Evolutionary conservation across 2,888 invertebrate species (phyloP), one percentile per base, ranked within the genome.

Genomic region (Eristalis pertinax): DNA sequence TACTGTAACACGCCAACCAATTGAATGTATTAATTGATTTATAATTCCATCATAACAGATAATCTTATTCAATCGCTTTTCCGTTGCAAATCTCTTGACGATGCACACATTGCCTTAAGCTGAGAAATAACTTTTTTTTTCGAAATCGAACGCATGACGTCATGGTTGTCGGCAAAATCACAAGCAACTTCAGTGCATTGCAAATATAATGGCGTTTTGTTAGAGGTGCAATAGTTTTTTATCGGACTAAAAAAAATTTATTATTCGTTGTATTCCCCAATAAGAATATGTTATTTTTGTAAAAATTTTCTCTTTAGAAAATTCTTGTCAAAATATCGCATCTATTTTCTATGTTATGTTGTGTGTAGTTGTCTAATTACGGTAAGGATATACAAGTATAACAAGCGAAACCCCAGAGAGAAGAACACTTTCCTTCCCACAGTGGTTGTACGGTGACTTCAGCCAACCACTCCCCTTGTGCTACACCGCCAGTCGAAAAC

Each of bases 181-280:
- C n/a, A 5, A 15, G 56, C 63, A 74, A 74, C 74, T 74, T 81
- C 74, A 81, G 22, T 29, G 63, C 38, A 58, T 64, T 81, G 74
- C 74, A 75, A 68, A 65, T 81, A 64, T 78, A 74, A 81, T 81
- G 74, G 74, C 80, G 74, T 74, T 81, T 22, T 63, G 63, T 50
- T 81, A 56, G 68, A 62, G 67, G 50, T 80, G 79, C 56, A 69
- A 8, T 50, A 50, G 58, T 73, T 67, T 80, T 50, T 60, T 67
- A 43, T 62, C 64, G 79, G 19, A 7, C 24, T 29, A 32, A 32
- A 24, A 62, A 13, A 43, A 62, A 7, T 26, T 38, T 35, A 50
- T 65, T 24, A 50, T 67, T 73, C 38, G 26, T n/a, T 69, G 8
- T 63, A 15, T 24, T 62, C 50, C n/a, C 79, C 60, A 73, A 68